phyloP scores from a whole-genome alignment of 2,113 vertebrate genomes.

The Colistium nudipinnis region DNA sequence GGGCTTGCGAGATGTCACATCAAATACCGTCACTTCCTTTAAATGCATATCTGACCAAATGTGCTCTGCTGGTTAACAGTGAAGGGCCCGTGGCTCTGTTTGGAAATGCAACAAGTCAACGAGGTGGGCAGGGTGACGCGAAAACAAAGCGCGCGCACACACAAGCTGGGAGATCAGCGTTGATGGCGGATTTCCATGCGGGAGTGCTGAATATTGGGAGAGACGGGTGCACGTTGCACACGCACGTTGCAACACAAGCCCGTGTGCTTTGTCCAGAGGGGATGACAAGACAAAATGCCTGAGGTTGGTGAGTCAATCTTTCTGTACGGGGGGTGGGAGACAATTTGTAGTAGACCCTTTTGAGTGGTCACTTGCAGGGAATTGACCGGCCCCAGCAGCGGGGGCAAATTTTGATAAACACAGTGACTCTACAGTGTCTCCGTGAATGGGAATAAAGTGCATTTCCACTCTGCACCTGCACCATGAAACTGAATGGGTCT shows the following conservation, averaged over 20 bases:
- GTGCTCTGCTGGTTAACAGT: too few relatives aligned
- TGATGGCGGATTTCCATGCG: too few relatives aligned
- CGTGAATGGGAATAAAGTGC: background rate
- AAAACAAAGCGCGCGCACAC: too few relatives aligned
- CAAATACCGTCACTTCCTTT: slow-evolving; percentile 17
- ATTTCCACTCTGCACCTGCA: slow-evolving; percentile 24
- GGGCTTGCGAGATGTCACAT: slow-evolving; percentile 28
- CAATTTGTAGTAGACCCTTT: background rate
- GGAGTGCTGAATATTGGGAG: too few relatives aligned
- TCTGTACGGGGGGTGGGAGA: background rate
- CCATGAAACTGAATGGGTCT: slow-evolving; percentile 16
- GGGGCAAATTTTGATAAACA: slow-evolving; percentile 18
- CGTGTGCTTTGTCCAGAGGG: background rate
- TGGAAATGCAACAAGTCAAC: too few relatives aligned
- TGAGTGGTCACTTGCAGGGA: slow-evolving; percentile 23
- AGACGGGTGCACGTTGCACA: background rate
- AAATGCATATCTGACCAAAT: slow-evolving; percentile 23
- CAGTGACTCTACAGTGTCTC: slow-evolving; percentile 4
- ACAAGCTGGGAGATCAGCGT: too few relatives aligned
- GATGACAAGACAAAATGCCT: background rate
- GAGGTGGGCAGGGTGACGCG: too few relatives aligned
- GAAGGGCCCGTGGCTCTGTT: too few relatives aligned
- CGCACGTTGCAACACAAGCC: background rate
- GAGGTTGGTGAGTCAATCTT: background rate
- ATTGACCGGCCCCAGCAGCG: slow-evolving; percentile 9